Base-by-base conservation (phyloP, 2,888 invertebrate species). In the Perithous albicinctus region DNA sequence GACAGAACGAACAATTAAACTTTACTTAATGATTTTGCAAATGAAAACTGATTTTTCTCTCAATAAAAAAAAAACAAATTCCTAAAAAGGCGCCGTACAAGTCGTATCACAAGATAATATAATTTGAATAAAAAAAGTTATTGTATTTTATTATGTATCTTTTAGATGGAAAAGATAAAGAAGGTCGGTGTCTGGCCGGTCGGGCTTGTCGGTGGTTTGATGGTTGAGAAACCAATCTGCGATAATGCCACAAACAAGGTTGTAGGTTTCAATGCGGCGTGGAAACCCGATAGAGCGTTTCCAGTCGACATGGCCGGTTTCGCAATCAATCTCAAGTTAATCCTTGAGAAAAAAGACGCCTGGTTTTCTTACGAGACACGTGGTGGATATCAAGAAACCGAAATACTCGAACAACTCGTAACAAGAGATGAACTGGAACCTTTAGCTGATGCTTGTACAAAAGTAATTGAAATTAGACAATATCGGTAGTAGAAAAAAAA, bases 261-360 rank as follows among this genome's bases (percentile, higher is more conserved):
- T 3, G 92, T 92, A 10, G 95, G 95, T 10, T 97, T 95, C 92
- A 95, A 95, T 87, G 96, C 96, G 0, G 96, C 95, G 0, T 99
- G 98, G 97, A 96, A 97, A 89, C 97, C 98, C 0, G 96, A 97
- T 87, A 94, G 99, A 81, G 96, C 97, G 0, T 99, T 99, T 94
- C 98, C 99, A 0, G 96, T 99, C 43, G 99, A 99, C 90, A 99
- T 99, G 99, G 99, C 99, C 0, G 99, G 98, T 0, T 99, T 99
- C 91, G 98, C 97, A 6, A 96, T 98, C 48, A 97, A 97, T 91
- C 93, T 97, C 1, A 95, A 96, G 18, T 93, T 97, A 74, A 94
- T 98, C 59, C 92, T 97, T 3, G 94, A 95, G 18, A 95, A 96
- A 87, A 95, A 96, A 0, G 94, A 96, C 46, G 97, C 97, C 0